phyloP scores from a whole-genome alignment of 1,140 invertebrate species.

The Nasonia longicornis region DNA sequence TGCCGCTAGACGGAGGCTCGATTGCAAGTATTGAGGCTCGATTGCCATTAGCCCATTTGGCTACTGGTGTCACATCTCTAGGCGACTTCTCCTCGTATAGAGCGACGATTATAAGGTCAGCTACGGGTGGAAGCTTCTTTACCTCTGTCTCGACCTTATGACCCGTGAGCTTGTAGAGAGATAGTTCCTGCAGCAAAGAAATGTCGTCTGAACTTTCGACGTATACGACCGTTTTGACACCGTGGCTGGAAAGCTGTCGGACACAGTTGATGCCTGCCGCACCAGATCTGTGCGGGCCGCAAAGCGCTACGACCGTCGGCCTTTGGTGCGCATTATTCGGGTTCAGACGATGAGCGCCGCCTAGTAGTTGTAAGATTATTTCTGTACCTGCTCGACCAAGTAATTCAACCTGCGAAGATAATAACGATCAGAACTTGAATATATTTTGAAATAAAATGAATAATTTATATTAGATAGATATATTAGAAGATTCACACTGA shows the following conservation, averaged over 20 bases:
- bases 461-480: background rate
- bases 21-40: conserved; percentile 84
- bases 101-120: conserved; percentile 79
- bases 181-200: conserved; percentile 72
- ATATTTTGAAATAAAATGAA: conserved; percentile 5
- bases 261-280: conserved; percentile 83
- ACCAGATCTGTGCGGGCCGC: conserved; percentile 77
- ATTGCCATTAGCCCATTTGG: conserved; percentile 78
- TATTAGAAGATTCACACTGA: conserved; percentile 46
- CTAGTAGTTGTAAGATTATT: conserved; percentile 82
- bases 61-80: conserved; percentile 64
- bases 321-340: conserved; percentile 86
- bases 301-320: conserved; percentile 82
- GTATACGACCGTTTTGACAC: conserved; percentile 79
- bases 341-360: conserved; percentile 80
- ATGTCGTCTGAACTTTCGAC: conserved; percentile 70
- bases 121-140: conserved; percentile 72
- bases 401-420: conserved; percentile 73
- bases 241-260: conserved; percentile 85
- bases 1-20: conserved; percentile 81
- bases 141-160: conserved; percentile 71
- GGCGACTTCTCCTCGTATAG: conserved; percentile 70
- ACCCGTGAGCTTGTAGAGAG: conserved; percentile 74
- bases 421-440: conserved; percentile 14
- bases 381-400: conserved; percentile 83